Evolutionary conservation across 2,113 vertebrate species (phyloP).

Genomic region (Melanerpes formicivorus): DNA sequence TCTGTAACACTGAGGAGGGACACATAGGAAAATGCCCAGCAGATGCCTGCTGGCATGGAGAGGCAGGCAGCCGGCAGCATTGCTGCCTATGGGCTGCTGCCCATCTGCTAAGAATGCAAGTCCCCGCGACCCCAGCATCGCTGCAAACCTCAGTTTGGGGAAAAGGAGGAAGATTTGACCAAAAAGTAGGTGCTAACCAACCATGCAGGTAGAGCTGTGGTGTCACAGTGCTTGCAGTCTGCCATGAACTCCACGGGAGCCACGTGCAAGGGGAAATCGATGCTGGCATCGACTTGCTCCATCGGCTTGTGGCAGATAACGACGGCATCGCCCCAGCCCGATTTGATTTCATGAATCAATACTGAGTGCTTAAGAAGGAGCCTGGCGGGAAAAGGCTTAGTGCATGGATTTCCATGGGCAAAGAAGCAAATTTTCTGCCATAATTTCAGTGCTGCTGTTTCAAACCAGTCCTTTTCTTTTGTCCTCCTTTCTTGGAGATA

Average conservation of each 20-base stretch:
- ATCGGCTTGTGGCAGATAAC: background rate
- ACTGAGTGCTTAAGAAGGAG: background rate
- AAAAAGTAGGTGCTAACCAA: background rate
- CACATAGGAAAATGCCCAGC: background rate
- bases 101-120: background rate
- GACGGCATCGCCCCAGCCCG: fast-evolving
- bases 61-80: background rate
- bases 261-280: background rate
- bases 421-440: background rate
- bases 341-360: constrained; percentile 28
- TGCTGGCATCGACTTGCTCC: background rate
- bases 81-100: background rate
- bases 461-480: background rate
- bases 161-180: background rate
- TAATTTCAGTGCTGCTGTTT: background rate
- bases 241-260: background rate
- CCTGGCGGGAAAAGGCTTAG: background rate
- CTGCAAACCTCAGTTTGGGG: background rate
- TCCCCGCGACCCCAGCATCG: background rate
- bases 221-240: no score
- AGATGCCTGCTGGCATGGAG: background rate
- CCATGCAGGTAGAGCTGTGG: fast-evolving
- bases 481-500: background rate
- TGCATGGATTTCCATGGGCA: background rate
- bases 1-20: background rate